Base-by-base conservation (phyloP, 1,140 invertebrate genomes). In the Venustaconcha ellipsiformis region DNA sequence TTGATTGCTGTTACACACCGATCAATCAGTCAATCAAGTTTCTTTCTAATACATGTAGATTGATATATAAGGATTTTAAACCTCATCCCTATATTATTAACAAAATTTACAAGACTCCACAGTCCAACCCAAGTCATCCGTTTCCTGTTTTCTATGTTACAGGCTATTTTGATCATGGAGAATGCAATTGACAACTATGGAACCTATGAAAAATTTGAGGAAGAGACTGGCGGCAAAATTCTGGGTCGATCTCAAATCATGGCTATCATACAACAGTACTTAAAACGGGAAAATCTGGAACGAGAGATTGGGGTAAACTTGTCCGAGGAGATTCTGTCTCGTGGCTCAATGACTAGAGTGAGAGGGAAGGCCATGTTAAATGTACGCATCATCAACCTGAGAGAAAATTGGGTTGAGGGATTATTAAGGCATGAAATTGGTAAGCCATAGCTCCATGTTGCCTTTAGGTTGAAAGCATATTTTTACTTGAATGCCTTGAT, bases 341-440 rank as follows among this genome's bases (percentile, higher is more conserved):
- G 84, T 26, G 87, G 82, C 18, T 87, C 84, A n/a, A 86, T 88
- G 86, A 88, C 86, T 2, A 77, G 82, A 55, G 70, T 75, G 1
- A 85, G 85, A 63, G 87, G 86, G 1, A 79, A 80, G 60, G 77
- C 84, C 14, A 80, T 78, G 14, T 68, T 88, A 2, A 87, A 86
- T 74, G 85, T 88, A 14, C 73, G 86, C 14, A 71, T 83, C n/a
- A 79, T 83, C 30, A 85, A 87, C 69, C 70, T 87, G 11, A 68
- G 86, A 64, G 84, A 87, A 71, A 74, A 79, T 56, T 88, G 87
- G 86, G 82, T 86, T 8, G 86, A 87, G 26, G 87, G 87, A 62
- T 72, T 88, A 17, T 80, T 88, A 8, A 69, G 84, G 20, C 87
- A 88, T 83, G 87, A 88, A 79, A 77, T 88, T 62, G 87, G 87